Evolutionary conservation across 1,140 invertebrate genomes (phyloP), one percentile per base, ranked within the genome.

Genomic region (Papilio machaon): DNA sequence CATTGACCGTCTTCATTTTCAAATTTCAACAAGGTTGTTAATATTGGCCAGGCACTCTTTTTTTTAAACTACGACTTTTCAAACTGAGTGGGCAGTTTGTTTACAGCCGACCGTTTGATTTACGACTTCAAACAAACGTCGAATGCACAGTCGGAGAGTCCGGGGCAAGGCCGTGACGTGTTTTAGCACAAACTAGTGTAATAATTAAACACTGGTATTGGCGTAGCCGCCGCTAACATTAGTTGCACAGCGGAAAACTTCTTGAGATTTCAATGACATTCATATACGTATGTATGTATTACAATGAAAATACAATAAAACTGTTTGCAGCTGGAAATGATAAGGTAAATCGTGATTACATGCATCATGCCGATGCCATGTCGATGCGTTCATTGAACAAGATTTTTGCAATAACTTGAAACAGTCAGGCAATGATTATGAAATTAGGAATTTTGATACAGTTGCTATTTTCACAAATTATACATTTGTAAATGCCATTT

Each of bases 51-150:
- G 83, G 83, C 80, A 83, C 46, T 81, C 83, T 85, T 87, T 88
- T 85, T 85, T 81, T 84, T 4, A 23, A 70, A 70, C 30, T 35
- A 83, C 52, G 49, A 81, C 76, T 91, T 90, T 90, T 89, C 84
- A 84, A 87, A 83, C 83, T 82, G 87, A 81, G 89, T 90, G 88
- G 88, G 90, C 85, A 87, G 85, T 84, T 81, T 91, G 89, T 91
- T 91, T 91, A 91, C 86, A 88, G 85, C 85, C 84, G 85, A 84
- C 84, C 82, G 77, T 82, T 85, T 91, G 88, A 90, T 91, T 91
- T 89, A 90, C 85, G 83, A 84, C 84, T 82, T 83, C 79, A 84
- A 85, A 85, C 87, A 86, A 82, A 82, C 85, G 82, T 84, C 84
- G 82, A 82, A 84, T 86, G 85, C 84, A 85, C 73, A 83, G 84